Conservation (phyloP, 2,888 invertebrate genomes). For the Leptopilina syphax region DNA sequence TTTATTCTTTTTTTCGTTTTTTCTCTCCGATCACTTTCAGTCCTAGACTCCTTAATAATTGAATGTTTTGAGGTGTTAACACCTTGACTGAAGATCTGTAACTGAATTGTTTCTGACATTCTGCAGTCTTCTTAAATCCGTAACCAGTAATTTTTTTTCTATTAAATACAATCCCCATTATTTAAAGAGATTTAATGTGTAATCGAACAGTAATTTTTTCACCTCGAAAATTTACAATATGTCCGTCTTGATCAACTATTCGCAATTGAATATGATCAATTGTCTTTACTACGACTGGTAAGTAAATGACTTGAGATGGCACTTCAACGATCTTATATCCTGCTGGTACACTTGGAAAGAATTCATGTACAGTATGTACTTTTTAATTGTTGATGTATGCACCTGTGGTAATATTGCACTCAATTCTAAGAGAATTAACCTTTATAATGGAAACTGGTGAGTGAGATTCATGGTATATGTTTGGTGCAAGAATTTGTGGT, state of each 20-base stretch:
- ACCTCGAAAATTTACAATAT: slow-evolving; percentile 55
- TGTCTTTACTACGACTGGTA: slow-evolving; percentile 41
- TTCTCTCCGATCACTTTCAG: slow-evolving; percentile 41
- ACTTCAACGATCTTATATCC: slow-evolving; percentile 69
- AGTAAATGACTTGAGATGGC: slow-evolving; percentile 47
- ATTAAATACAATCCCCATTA: slow-evolving; percentile 43
- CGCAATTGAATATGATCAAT: slow-evolving; percentile 56
- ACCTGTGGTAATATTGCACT: slow-evolving; percentile 31
- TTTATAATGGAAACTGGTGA: background rate
- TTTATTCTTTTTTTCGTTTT: background rate
- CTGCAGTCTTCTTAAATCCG: slow-evolving; percentile 34
- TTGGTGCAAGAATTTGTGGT: background rate
- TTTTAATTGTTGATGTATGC: slow-evolving; percentile 35
- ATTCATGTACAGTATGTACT: slow-evolving; percentile 32
- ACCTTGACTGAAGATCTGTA: background rate
- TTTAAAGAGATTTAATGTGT: slow-evolving; percentile 47
- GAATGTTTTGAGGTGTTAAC: slow-evolving; percentile 50
- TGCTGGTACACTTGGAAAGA: slow-evolving; percentile 47
- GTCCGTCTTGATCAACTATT: slow-evolving; percentile 57
- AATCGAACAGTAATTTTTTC: slow-evolving; percentile 57
- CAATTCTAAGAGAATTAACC: slow-evolving; percentile 8
- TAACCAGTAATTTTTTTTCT: slow-evolving; percentile 25
- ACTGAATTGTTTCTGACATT: slow-evolving; percentile 35
- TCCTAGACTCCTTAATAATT: slow-evolving; percentile 50
- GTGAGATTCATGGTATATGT: background rate